Evolutionary conservation across 2,888 invertebrate species (phyloP).

Genomic region (Silvanus unidentatus): DNA sequence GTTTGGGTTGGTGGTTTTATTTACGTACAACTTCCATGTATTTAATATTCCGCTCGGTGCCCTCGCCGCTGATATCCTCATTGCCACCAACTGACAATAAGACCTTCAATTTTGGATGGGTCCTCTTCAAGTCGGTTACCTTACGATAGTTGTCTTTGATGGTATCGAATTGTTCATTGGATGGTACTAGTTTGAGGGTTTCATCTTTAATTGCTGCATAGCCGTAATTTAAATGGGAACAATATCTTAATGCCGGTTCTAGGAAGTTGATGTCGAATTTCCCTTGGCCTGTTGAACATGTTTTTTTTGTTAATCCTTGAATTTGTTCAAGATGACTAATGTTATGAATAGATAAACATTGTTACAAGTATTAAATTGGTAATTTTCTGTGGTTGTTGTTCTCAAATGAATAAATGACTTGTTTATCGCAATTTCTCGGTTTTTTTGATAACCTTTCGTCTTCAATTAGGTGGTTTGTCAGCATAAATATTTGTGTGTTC

Average conservation of each 20-base stretch:
- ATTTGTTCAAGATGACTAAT: too few species aligned
- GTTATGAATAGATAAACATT: too few species aligned
- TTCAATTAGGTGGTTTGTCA: too few species aligned
- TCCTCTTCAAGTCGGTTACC: slow-evolving; percentile 63
- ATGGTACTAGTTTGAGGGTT: slow-evolving; percentile 63
- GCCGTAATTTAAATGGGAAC: slow-evolving; percentile 76
- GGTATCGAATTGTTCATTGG: slow-evolving; percentile 68
- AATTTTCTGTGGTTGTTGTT: too few species aligned
- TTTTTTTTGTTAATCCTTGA: slow-evolving; percentile 26
- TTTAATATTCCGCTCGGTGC: slow-evolving; percentile 53
- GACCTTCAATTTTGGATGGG: slow-evolving; percentile 65
- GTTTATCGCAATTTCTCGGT: too few species aligned
- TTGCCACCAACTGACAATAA: slow-evolving; percentile 74
- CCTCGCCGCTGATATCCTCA: slow-evolving; percentile 55
- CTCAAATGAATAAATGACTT: too few species aligned
- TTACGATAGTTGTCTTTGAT: slow-evolving; percentile 69
- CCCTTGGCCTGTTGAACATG: slow-evolving; percentile 58
- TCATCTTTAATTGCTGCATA: slow-evolving; percentile 71
- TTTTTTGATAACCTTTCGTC: too few species aligned
- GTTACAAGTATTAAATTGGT: background rate
- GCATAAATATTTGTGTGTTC: too few species aligned
- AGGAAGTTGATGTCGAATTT: slow-evolving; percentile 66
- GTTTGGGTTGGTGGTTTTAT: too few species aligned
- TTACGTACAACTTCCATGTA: slow-evolving; percentile 59
- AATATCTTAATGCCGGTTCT: slow-evolving; percentile 69